These are phyloP conservation scores for Terrapene triunguis DNA, from an alignment of 2,113 vertebrate genomes.

Conservation along the genomic window DNA sequence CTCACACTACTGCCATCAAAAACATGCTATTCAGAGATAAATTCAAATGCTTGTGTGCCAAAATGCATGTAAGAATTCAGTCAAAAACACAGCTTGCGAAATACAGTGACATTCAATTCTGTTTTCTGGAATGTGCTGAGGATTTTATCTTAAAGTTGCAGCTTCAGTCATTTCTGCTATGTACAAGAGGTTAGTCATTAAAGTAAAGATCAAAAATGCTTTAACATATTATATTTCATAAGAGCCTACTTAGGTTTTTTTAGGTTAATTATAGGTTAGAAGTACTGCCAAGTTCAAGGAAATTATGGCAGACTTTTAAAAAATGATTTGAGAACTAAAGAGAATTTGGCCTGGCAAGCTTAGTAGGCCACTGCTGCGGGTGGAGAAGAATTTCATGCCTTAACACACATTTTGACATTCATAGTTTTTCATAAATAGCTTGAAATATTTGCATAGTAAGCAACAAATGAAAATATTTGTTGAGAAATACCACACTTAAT, in stretches of 20 bases:
- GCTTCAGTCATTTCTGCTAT: neutral
- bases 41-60: slow-evolving; percentile 50
- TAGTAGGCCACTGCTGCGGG: neutral
- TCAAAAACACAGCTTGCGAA: neutral
- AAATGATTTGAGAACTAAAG: neutral
- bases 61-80: neutral
- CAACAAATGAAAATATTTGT: neutral
- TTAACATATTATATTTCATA: neutral
- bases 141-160: neutral
- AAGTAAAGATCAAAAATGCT: neutral
- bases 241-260: neutral
- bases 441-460: neutral
- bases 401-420: neutral
- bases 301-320: neutral
- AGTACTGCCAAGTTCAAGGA: neutral
- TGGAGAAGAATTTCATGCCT: neutral
- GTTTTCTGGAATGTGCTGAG: neutral
- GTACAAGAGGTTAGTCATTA: neutral
- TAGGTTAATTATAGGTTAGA: neutral
- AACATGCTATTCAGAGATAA: slow-evolving; percentile 20
- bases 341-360: slow-evolving; percentile 18
- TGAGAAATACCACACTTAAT: neutral
- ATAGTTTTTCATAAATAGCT: neutral
- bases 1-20: neutral
- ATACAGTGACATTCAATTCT: neutral